Conservation (phyloP, 1,140 invertebrate species). For the Brachystomella parvula region DNA sequence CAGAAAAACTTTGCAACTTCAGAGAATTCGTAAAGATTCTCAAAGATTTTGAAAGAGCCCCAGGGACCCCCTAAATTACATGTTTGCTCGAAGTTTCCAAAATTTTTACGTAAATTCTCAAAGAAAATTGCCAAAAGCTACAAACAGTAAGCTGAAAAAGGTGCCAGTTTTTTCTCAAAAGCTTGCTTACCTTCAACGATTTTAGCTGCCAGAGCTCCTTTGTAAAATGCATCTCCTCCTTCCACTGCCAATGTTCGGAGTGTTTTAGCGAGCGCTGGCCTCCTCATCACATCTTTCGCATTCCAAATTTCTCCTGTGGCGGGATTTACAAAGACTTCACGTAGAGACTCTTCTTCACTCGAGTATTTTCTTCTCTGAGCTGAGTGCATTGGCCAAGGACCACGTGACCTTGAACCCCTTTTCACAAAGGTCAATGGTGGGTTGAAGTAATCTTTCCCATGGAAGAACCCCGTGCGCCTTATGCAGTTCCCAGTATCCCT, state of each 20-base stretch:
- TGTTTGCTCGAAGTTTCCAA: too few species aligned
- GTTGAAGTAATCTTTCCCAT: slow-evolving; percentile 43
- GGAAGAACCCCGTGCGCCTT: slow-evolving; percentile 44
- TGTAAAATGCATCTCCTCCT: slow-evolving; percentile 60
- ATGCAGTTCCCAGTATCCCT: slow-evolving; percentile 77
- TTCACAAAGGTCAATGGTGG: slow-evolving; percentile 41
- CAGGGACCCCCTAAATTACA: too few species aligned
- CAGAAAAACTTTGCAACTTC: too few species aligned
- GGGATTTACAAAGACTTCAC: slow-evolving; percentile 58
- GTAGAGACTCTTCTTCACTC: slow-evolving; percentile 40
- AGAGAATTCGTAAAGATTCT: too few species aligned
- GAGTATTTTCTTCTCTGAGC: slow-evolving; percentile 13
- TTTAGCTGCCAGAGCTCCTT: slow-evolving; percentile 53
- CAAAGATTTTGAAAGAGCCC: too few species aligned
- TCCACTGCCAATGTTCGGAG: slow-evolving; percentile 56
- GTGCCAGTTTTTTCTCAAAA: too few species aligned
- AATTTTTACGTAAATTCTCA: too few species aligned
- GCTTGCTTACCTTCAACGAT: too few species aligned
- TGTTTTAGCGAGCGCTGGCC: slow-evolving; percentile 62
- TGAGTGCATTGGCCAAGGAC: slow-evolving; percentile 36
- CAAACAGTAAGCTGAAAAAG: too few species aligned
- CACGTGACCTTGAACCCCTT: slow-evolving; percentile 41
- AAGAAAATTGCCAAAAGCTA: too few species aligned
- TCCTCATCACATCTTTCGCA: slow-evolving; percentile 60
- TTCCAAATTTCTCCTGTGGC: slow-evolving; percentile 54